A percentile compares a stretch with the other conserved stretches of the same genome.
phyloP scores from a whole-genome alignment of 2,888 invertebrate species.

The Tenthredo notha region DNA sequence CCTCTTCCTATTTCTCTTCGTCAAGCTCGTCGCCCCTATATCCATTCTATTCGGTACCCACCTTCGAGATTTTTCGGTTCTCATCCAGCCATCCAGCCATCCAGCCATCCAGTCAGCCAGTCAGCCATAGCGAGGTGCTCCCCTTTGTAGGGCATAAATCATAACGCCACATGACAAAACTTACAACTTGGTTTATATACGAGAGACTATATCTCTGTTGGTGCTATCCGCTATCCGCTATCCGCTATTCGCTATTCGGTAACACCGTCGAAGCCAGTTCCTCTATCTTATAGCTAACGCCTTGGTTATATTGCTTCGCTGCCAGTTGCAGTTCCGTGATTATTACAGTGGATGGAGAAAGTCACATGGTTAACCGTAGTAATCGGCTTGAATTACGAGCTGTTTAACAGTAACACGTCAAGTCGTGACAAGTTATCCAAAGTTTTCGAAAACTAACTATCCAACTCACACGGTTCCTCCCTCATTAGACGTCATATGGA shows the following conservation, averaged over 20 bases:
- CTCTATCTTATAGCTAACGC: neutral
- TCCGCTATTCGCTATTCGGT: neutral
- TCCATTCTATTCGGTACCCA: slow-evolving; percentile 5
- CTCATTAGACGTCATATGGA: neutral
- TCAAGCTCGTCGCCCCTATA: slow-evolving; percentile 1
- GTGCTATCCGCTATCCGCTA: neutral
- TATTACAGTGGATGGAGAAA: neutral
- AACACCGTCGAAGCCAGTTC: neutral
- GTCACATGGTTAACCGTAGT: neutral
- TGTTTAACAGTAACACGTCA: neutral
- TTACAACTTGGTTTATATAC: slow-evolving; percentile 43
- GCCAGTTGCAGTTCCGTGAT: slow-evolving; percentile 31
- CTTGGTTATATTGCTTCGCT: slow-evolving; percentile 2
- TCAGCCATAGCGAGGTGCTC: neutral
- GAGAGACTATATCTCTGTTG: neutral
- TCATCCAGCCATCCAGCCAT: neutral
- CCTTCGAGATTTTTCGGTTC: slow-evolving; percentile 38
- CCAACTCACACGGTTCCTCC: neutral
- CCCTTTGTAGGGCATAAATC: slow-evolving; percentile 43
- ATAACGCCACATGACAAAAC: slow-evolving; percentile 48
- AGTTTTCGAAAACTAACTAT: neutral
- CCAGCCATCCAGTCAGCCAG: neutral
- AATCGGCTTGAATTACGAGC: neutral
- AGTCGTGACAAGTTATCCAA: slow-evolving; percentile 1
- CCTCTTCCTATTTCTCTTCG: neutral